Percentiles rank a stretch among this genome's conserved stretches.
Conservation (phyloP, 2,113 vertebrate genomes). For the Phrynosoma platyrhinos region DNA sequence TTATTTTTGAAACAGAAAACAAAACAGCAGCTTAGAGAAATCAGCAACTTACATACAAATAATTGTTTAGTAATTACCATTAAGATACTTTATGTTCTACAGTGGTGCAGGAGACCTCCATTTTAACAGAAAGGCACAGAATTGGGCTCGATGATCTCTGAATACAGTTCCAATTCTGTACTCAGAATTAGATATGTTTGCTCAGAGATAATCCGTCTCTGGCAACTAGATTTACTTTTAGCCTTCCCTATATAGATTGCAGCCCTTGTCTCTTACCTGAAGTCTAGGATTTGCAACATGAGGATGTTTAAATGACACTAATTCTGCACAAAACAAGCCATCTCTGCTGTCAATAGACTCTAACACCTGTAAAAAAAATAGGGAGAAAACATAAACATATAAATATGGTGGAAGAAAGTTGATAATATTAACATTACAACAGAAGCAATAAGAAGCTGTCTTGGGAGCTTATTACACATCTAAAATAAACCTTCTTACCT, state of each 20-base stretch:
- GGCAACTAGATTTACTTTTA: background rate
- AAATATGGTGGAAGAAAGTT: background rate
- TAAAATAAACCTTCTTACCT: no score
- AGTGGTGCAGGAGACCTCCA: background rate
- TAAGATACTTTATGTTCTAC: background rate
- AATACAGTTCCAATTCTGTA: background rate
- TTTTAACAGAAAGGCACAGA: background rate
- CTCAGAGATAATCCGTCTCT: background rate
- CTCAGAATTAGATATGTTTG: background rate
- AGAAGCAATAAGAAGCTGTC: background rate
- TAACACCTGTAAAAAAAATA: slow-evolving; percentile 77
- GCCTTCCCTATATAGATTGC: background rate
- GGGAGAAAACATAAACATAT: background rate
- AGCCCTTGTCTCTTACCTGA: slow-evolving; percentile 79
- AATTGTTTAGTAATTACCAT: background rate
- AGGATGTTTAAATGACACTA: slow-evolving; percentile 95
- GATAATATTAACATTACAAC: background rate
- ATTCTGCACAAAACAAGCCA: slow-evolving; percentile 87
- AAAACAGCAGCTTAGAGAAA: background rate
- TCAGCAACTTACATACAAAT: background rate
- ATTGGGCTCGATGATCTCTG: background rate
- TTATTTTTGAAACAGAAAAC: no score
- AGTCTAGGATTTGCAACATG: slow-evolving; percentile 95
- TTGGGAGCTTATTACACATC: background rate
- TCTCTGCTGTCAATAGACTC: slow-evolving; percentile 91